Evolutionary conservation across 2,888 invertebrate genomes (phyloP), one percentile per base, ranked within the genome.

Genomic region (Exephanes ischioxanthus): DNA sequence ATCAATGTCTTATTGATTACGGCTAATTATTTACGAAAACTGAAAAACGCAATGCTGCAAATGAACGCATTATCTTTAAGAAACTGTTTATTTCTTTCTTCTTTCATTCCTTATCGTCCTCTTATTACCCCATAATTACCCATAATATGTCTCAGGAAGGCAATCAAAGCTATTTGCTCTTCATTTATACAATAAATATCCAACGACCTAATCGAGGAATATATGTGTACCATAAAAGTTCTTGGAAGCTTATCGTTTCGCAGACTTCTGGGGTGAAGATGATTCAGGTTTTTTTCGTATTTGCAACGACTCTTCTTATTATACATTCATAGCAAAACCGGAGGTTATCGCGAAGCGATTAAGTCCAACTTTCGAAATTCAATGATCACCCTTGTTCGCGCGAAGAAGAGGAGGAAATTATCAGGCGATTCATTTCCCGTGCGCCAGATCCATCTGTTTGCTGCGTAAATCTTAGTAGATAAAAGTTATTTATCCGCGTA

Each of bases 181-280:
- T 37, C 2, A 2, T 7, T 37, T 11, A 37, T 7, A 45, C 22
- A 41, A 45, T 37, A 0, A 7, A 37, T 45, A 19, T 41, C 19
- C 5, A 19, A 0, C 22, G 19, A 67, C 5, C 2, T 1, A 11
- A 67, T 11, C 1, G 48, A 26, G 45, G 6, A 51, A n/a, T 68
- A 33, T 22, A 7, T 51, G 53, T 82, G 55, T 55, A 11, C 45
- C 67, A 72, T 9, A 45, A 77, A 77, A 58, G 45, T 33, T 66
- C 55, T 61, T 55, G 33, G 14, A 58, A 22, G 67, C 37, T 37
- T 37, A 26, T 11, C 9, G 58, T 2, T 58, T 14, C 58, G 26
- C 22, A 2, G 58, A 26, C 26, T 58, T 51, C 14, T 11, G n/a
- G 51, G 51, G 51, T 51, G 51, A 1, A 0, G 37, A 37, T n/a